Base-by-base conservation (phyloP, 2,888 invertebrate genomes). In the Allygus modestus region DNA sequence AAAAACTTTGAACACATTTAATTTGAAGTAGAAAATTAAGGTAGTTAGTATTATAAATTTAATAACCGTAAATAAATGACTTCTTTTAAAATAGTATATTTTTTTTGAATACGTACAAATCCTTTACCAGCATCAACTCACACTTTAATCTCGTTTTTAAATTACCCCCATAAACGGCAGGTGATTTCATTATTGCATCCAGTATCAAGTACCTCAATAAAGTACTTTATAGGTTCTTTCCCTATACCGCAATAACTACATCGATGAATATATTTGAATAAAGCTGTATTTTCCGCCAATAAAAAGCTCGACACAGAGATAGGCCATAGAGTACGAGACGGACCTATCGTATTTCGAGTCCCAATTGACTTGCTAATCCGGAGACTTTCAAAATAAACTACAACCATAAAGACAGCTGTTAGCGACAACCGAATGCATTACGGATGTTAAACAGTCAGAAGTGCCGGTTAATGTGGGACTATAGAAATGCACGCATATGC, bases 361-460 rank as follows among this genome's bases (percentile, higher is more conserved):
- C 41, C 77, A 77, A 46, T 77, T 77, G 77, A 77, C 77, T 77
- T 77, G 77, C 77, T 41, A 46, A 77, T 77, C 46, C 77, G 0
- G 17, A 77, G 77, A 11, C 77, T 1, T 51, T 28, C 28, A 43
- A n/a, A 43, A 37, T 75, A 75, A 75, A 51, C 23, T 41, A 73
- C 73, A 37, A 73, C 43, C 37, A 73, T 43, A 41, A 37, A 28
- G 9, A 73, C 73, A 73, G 73, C 73, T 73, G 73, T 73, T 73
- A 73, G 73, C 41, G 73, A 41, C 73, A 41, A 73, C 41, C 43
- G 73, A 20, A 37, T n/a, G 43, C 73, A 73, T 73, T 23, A 73
- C 41, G 12, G 23, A 37, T 73, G 73, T 41, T 43, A 41, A 43
- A 41, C 43, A 5, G 73, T n/a, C 26, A 0, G 41, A 65, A 65